Base-by-base conservation (phyloP, 2,888 invertebrate species). In the Lymantria dispar region DNA sequence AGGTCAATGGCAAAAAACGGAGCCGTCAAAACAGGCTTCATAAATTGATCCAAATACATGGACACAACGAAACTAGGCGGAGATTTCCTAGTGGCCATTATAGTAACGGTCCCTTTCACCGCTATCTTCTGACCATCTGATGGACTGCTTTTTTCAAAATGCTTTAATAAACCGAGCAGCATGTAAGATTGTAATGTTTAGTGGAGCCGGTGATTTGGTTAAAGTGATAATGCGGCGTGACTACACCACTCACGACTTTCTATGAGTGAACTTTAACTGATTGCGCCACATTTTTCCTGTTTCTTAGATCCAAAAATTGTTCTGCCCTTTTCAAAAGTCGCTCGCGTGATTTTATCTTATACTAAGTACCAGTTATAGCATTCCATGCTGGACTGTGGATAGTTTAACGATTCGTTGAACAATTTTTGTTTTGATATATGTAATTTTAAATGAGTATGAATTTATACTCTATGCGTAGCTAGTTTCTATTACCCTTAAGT, bases 91-190 rank as follows among this genome's bases (percentile, higher is more conserved):
- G 78, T 66, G 83, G 82, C 85, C 79, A 87, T 88, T 83, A 87
- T 78, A 76, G 68, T 90, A 90, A 89, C 89, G 88, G 89, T 83
- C 69, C 87, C 89, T 90, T 90, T 91, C 90, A 90, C 89, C 89
- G 85, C 84, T 89, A 90, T 91, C 91, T 84, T 65, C 80, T 87
- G 87, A 83, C 87, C 88, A 89, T 90, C 90, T 73, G 78, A 78
- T 81, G 85, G 80, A 85, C 86, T 83, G 86, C 80, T 85, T 87
- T 85, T 82, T 85, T 80, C 75, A 83, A 84, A 33, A 77, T 81
- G 80, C 83, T 80, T 86, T 86, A 87, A 87, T 87, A 89, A 88
- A 88, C 80, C 80, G 86, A 81, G 77, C 79, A 83, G 81, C 85
- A 87, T 85, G 82, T 87, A 85, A 87, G 85, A 87, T 86, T 85